phyloP scores from a whole-genome alignment of 2,888 invertebrate genomes.

The Drosophila colorata region DNA sequence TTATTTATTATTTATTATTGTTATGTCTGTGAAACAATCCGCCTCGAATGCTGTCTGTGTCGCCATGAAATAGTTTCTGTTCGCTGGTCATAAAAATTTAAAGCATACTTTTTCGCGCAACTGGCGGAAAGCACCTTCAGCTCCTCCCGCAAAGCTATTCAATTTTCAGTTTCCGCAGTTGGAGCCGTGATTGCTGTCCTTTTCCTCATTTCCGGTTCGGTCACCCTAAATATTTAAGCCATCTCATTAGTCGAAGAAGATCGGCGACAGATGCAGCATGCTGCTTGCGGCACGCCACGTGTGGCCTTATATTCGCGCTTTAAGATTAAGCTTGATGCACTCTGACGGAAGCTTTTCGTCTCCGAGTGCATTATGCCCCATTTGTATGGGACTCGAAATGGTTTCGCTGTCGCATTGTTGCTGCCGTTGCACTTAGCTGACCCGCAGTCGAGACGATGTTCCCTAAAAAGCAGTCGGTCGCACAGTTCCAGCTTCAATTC shows the following conservation, averaged over 20 bases:
- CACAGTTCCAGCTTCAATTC: slow-evolving; percentile 22
- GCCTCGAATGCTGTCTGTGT: slow-evolving; percentile 37
- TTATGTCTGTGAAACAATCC: slow-evolving; percentile 42
- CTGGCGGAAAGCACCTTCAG: slow-evolving; percentile 1
- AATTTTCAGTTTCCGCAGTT: slow-evolving; percentile 30
- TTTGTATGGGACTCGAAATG: slow-evolving; percentile 23
- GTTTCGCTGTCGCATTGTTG: slow-evolving; percentile 44
- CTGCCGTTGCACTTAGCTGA: slow-evolving; percentile 69
- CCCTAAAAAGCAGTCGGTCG: slow-evolving; percentile 38
- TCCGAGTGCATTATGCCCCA: slow-evolving; percentile 42
- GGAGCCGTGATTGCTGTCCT: slow-evolving; percentile 1
- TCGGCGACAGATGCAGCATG: slow-evolving; percentile 1
- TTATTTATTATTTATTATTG: slow-evolving; percentile 59
- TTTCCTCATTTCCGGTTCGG: slow-evolving; percentile 22
- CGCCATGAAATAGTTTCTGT: slow-evolving; percentile 42
- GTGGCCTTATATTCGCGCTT: slow-evolving; percentile 31
- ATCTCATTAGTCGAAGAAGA: slow-evolving; percentile 59
- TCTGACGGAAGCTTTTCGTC: slow-evolving; percentile 20
- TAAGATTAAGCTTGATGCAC: slow-evolving; percentile 28
- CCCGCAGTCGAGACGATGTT: slow-evolving; percentile 50
- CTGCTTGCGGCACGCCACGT: slow-evolving; percentile 31
- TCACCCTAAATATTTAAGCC: slow-evolving; percentile 54
- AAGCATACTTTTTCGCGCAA: slow-evolving; percentile 49
- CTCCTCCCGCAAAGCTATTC: slow-evolving; percentile 15
- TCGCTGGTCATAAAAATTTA: slow-evolving; percentile 48